phyloP scores from a whole-genome alignment of 1,140 invertebrate genomes.

The Archivesica marissinica region DNA sequence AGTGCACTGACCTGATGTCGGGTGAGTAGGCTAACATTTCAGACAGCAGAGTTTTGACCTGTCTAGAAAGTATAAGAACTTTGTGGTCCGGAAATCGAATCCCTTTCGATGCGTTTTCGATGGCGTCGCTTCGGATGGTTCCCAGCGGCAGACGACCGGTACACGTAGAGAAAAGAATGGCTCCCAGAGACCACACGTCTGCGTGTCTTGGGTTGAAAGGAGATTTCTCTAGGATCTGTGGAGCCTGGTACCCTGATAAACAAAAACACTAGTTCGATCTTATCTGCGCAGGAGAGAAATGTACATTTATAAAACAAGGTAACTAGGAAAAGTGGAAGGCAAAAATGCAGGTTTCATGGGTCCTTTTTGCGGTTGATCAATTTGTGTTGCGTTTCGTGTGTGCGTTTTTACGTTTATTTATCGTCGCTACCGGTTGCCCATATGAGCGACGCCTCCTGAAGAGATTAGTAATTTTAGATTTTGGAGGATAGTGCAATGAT shows the following conservation, averaged over 20 bases:
- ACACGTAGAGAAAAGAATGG: slow-evolving; percentile 73
- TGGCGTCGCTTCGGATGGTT: slow-evolving; percentile 63
- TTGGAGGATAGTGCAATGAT: too few species aligned
- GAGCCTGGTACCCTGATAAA: slow-evolving; percentile 71
- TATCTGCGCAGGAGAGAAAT: too few species aligned
- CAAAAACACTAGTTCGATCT: too few species aligned
- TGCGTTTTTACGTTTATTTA: too few species aligned
- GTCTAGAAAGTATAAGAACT: slow-evolving; percentile 64
- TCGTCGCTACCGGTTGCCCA: too few species aligned
- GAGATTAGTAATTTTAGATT: too few species aligned
- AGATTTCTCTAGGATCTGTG: slow-evolving; percentile 71
- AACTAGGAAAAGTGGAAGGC: too few species aligned
- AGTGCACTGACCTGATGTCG: slow-evolving; percentile 58
- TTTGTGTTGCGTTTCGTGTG: too few species aligned
- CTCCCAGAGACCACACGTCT: slow-evolving; percentile 77
- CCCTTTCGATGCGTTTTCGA: slow-evolving; percentile 63
- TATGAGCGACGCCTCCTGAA: too few species aligned
- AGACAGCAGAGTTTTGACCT: slow-evolving; percentile 67
- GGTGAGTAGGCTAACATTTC: slow-evolving; percentile 72
- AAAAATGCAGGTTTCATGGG: too few species aligned
- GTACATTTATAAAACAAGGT: too few species aligned
- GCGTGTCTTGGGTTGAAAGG: slow-evolving; percentile 71
- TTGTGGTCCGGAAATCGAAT: slow-evolving; percentile 66
- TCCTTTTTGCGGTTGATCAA: too few species aligned
- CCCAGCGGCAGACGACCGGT: slow-evolving; percentile 75